These are phyloP conservation scores for Oreochromis aureus DNA, from an alignment of 2,113 vertebrate species.

Conservation along the genomic window DNA sequence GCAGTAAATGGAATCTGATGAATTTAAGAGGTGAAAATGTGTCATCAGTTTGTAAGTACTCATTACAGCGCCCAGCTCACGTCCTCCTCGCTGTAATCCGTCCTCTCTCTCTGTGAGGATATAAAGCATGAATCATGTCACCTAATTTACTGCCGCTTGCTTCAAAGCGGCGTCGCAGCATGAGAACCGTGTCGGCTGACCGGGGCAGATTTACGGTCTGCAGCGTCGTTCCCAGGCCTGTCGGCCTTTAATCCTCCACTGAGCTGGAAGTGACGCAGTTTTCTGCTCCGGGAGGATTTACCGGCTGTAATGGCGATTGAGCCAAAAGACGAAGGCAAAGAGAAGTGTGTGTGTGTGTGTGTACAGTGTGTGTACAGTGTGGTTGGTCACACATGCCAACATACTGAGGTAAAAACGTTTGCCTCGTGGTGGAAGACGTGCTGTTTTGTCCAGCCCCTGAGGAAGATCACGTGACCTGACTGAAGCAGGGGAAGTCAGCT, in stretches of 20 bases:
- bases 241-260: constrained; percentile 74
- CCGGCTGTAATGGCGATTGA: constrained; percentile 58
- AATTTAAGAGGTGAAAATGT: background rate
- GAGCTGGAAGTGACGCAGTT: constrained; percentile 68
- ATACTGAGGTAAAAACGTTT: background rate
- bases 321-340: constrained; percentile 25
- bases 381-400: background rate
- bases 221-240: constrained; percentile 72
- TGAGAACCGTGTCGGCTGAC: constrained; percentile 72
- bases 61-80: background rate
- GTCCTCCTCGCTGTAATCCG: background rate
- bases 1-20: background rate
- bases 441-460: background rate
- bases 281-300: constrained; percentile 65
- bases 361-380: background rate
- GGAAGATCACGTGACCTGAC: background rate
- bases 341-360: background rate
- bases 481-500: background rate
- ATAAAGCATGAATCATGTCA: background rate
- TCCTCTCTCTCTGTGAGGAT: background rate
- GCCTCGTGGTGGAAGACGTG: background rate
- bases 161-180: constrained; percentile 72
- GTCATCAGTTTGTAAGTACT: background rate
- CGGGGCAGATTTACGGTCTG: constrained; percentile 70
- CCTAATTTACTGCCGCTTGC: constrained; percentile 65